Percentiles rank a stretch among this genome's conserved stretches.
Evolutionary conservation across 2,888 invertebrate species (phyloP).

Genomic region (Serrognathus titanus): DNA sequence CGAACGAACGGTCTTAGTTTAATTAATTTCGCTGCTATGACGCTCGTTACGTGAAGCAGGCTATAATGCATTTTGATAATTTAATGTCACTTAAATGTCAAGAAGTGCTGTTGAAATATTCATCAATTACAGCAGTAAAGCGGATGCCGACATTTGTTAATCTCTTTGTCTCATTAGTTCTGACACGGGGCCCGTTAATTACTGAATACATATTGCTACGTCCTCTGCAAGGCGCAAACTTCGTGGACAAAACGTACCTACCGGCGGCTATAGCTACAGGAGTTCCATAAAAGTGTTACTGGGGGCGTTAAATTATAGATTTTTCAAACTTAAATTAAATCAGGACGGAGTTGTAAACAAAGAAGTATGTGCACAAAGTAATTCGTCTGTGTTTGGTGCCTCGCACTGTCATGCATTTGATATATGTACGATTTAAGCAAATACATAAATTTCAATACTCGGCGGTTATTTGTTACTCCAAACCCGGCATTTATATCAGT

Average conservation of each 20-base stretch:
- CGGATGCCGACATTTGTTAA: constrained; percentile 28
- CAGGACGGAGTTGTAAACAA: too few species aligned
- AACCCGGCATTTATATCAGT: too few species aligned
- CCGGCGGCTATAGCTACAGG: too few species aligned
- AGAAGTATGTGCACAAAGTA: too few species aligned
- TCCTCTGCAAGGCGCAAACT: constrained; percentile 14
- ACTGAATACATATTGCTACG: constrained; percentile 25
- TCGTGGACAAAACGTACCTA: background rate
- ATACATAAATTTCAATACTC: too few species aligned
- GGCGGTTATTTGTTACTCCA: too few species aligned
- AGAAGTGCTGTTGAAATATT: constrained; percentile 17
- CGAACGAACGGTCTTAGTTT: background rate
- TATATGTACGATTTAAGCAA: too few species aligned
- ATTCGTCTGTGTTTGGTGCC: too few species aligned
- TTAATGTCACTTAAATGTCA: constrained; percentile 23
- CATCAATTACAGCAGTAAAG: constrained; percentile 17
- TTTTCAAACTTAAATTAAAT: too few species aligned
- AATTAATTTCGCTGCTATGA: constrained; percentile 9
- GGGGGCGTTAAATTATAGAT: too few species aligned
- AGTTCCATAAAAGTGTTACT: too few species aligned
- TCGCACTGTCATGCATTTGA: too few species aligned
- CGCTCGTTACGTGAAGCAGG: constrained; percentile 10
- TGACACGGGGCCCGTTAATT: constrained; percentile 30
- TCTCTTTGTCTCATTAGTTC: constrained; percentile 33
- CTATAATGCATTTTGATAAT: constrained; percentile 19